These are phyloP conservation scores for Mellilla xanthometata DNA, from an alignment of 2,888 invertebrate species.

Conservation along the genomic window DNA sequence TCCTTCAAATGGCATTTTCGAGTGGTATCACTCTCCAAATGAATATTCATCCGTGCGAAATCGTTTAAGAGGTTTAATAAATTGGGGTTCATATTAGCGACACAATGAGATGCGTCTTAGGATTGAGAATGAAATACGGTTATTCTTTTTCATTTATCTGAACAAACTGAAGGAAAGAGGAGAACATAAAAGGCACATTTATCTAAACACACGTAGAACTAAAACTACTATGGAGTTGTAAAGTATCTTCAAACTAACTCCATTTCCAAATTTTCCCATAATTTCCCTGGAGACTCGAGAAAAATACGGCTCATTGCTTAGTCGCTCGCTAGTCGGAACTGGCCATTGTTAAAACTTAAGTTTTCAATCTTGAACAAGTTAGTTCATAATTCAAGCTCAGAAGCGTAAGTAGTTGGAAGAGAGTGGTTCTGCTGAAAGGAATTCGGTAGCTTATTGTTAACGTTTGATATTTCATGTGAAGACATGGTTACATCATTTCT, in stretches of 20 bases:
- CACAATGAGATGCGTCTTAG: slow-evolving; percentile 55
- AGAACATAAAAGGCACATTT: too few species aligned
- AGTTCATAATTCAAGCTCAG: slow-evolving; percentile 62
- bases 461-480: background rate
- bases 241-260: slow-evolving; percentile 1
- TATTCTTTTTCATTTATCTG: too few species aligned
- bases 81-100: slow-evolving; percentile 74
- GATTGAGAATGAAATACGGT: too few species aligned
- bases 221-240: background rate
- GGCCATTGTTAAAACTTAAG: slow-evolving; percentile 51
- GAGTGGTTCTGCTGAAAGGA: slow-evolving; percentile 45
- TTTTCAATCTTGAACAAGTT: slow-evolving; percentile 69
- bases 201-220: too few species aligned
- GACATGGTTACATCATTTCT: too few species aligned
- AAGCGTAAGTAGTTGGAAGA: slow-evolving; percentile 44
- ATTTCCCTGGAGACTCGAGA: slow-evolving; percentile 54
- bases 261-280: slow-evolving; percentile 35
- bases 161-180: too few species aligned
- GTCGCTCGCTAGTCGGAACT: slow-evolving; percentile 40
- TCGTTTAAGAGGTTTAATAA: slow-evolving; percentile 77
- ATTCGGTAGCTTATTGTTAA: slow-evolving; percentile 42
- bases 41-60: slow-evolving; percentile 80
- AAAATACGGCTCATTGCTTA: slow-evolving; percentile 54
- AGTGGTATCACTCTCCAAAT: slow-evolving; percentile 74
- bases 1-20: slow-evolving; percentile 71